Evolutionary conservation across 1,140 invertebrate genomes (phyloP).

Genomic region (Pachypeltis micranthus): DNA sequence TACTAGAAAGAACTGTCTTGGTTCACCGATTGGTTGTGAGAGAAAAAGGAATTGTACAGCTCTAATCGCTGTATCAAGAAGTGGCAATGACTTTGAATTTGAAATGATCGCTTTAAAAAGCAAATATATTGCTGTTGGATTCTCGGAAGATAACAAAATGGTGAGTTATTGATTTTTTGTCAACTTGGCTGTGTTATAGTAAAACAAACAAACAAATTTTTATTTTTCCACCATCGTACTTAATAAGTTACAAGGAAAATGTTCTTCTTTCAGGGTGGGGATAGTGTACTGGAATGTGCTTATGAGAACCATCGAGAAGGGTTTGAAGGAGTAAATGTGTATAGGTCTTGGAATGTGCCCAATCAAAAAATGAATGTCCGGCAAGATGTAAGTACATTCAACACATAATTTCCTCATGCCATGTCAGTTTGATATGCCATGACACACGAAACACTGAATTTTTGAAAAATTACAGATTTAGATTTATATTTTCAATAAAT

Average conservation of each 20-base stretch:
- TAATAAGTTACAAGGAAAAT: no score
- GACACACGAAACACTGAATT: neutral
- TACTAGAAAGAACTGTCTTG: slow-evolving; percentile 66
- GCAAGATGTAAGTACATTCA: slow-evolving; percentile 34
- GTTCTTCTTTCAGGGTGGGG: slow-evolving; percentile 67
- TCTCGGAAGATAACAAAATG: slow-evolving; percentile 61
- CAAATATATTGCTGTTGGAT: slow-evolving; percentile 62
- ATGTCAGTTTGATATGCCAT: no score
- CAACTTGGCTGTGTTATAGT: no score
- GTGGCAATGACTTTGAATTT: slow-evolving; percentile 52
- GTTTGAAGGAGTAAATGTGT: slow-evolving; percentile 45
- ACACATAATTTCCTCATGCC: no score
- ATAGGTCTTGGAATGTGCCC: slow-evolving; percentile 55
- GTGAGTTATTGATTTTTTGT: slow-evolving; percentile 33
- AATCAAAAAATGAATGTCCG: slow-evolving; percentile 39
- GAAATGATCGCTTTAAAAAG: slow-evolving; percentile 42
- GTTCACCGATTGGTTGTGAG: slow-evolving; percentile 53
- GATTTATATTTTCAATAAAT: slow-evolving; percentile 29
- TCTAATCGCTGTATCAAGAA: slow-evolving; percentile 51
- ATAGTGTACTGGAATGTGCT: slow-evolving; percentile 73
- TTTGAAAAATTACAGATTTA: neutral
- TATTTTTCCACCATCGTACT: no score
- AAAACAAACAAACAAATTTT: no score
- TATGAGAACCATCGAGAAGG: slow-evolving; percentile 33
- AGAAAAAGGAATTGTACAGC: slow-evolving; percentile 50